Evolutionary conservation across 2,797 vertebrate species (phyloP).

Genomic region (Oreonectes daqikongensis): DNA sequence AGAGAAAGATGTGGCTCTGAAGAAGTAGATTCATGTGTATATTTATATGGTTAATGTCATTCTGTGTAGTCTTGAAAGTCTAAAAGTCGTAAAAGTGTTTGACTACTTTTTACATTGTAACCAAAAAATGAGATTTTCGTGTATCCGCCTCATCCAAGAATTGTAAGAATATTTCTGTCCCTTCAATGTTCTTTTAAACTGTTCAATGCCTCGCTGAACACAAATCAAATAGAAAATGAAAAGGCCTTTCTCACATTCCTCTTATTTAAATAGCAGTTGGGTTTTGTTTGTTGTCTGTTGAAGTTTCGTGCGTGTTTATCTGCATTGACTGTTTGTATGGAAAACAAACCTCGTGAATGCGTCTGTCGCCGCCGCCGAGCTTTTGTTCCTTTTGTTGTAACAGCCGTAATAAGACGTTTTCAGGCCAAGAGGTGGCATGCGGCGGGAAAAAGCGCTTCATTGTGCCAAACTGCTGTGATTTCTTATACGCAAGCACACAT

Average conservation of each 20-base stretch:
- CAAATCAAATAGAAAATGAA: not conserved
- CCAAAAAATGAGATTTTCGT: too few relatives aligned
- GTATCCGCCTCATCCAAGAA: too few relatives aligned
- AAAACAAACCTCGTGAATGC: not conserved
- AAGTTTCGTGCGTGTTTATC: not conserved
- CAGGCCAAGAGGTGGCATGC: not conserved
- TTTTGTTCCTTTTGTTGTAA: conserved; percentile 36
- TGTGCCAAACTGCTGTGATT: conserved; percentile 1
- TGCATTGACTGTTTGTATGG: conserved; percentile 14
- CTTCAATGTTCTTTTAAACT: not conserved
- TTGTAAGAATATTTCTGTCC: not conserved
- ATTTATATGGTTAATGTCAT: not conserved
- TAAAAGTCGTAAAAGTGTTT: too few relatives aligned
- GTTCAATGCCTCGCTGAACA: not conserved
- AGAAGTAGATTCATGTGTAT: not conserved
- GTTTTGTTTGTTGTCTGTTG: conserved; percentile 8
- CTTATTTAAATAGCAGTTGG: not conserved
- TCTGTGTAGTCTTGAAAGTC: too few relatives aligned
- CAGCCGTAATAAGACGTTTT: conserved; percentile 24
- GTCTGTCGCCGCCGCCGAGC: not conserved
- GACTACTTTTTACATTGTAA: too few relatives aligned
- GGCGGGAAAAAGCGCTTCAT: not conserved
- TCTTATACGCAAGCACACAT: not conserved
- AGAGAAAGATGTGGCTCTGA: not conserved
- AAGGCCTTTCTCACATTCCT: not conserved